Conservation (phyloP, 2,888 invertebrate species). For the Ophion obscuratus region DNA sequence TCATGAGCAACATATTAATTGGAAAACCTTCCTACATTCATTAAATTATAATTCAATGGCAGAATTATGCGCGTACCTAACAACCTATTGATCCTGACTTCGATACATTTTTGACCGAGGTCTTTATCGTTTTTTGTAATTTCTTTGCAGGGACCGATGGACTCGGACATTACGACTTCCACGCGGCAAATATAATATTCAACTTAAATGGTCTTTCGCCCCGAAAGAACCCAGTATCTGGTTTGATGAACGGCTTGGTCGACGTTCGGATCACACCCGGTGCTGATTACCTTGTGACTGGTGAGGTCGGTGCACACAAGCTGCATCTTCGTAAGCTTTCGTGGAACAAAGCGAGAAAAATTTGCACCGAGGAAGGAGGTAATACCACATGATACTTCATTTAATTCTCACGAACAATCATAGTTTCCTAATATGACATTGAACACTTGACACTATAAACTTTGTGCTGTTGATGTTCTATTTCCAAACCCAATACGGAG, state of each 20-base stretch:
- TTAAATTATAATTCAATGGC: too few species aligned
- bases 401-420: background rate
- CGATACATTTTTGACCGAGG: too few species aligned
- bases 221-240: slow-evolving; percentile 1
- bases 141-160: background rate
- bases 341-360: slow-evolving; percentile 65
- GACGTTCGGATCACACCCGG: background rate
- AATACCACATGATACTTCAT: background rate
- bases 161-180: slow-evolving; percentile 28
- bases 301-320: slow-evolving; percentile 30
- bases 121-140: too few species aligned
- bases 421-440: too few species aligned
- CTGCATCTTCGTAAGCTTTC: slow-evolving; percentile 37
- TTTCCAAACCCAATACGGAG: too few species aligned
- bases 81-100: too few species aligned
- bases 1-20: too few species aligned
- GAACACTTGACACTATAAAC: too few species aligned
- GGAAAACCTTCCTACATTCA: too few species aligned
- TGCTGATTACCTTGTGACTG: background rate
- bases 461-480: background rate
- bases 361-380: slow-evolving; percentile 68
- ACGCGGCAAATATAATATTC: slow-evolving; percentile 37
- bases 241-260: background rate
- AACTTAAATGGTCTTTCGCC: slow-evolving; percentile 27
- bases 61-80: too few species aligned